phyloP scores from a whole-genome alignment of 2,888 invertebrate genomes.

The Mamestra brassicae region DNA sequence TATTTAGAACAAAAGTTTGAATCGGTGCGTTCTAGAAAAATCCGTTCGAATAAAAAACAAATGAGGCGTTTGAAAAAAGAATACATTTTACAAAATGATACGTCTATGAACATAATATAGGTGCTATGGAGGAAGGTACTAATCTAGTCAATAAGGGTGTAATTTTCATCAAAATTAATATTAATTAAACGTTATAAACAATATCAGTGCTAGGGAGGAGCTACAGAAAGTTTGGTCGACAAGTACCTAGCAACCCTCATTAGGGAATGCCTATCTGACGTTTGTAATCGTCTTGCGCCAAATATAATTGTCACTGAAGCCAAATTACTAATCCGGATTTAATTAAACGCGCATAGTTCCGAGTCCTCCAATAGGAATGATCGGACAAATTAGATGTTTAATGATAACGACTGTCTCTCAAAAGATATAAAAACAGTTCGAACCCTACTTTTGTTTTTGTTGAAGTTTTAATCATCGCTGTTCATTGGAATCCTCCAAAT shows the following conservation, averaged over 20 bases:
- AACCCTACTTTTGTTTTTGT: slow-evolving; percentile 40
- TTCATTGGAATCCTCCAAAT: slow-evolving; percentile 21
- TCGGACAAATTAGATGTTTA: slow-evolving; percentile 50
- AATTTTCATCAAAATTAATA: slow-evolving; percentile 44
- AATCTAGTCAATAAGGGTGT: slow-evolving; percentile 7
- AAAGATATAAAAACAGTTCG: slow-evolving; percentile 39
- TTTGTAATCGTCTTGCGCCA: slow-evolving; percentile 65
- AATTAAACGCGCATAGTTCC: slow-evolving; percentile 69
- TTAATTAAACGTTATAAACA: slow-evolving; percentile 48
- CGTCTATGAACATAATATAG: not conserved
- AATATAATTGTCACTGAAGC: slow-evolving; percentile 66
- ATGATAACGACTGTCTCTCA: slow-evolving; percentile 22
- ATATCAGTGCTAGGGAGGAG: slow-evolving; percentile 17
- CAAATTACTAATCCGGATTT: slow-evolving; percentile 72
- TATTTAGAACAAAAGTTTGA: slow-evolving; percentile 41
- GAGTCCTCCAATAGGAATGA: slow-evolving; percentile 39
- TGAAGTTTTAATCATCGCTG: slow-evolving; percentile 31
- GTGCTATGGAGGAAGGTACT: not conserved
- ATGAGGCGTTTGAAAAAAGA: slow-evolving; percentile 7
- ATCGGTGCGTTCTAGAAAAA: slow-evolving; percentile 21
- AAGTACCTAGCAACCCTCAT: slow-evolving; percentile 68
- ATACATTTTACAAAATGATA: not conserved
- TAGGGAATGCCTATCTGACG: slow-evolving; percentile 68
- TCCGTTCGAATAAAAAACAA: slow-evolving; percentile 2
- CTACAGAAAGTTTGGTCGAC: slow-evolving; percentile 58